Evolutionary conservation across 2,797 vertebrate genomes (phyloP).

Genomic region (Sylvilagus floridanus): DNA sequence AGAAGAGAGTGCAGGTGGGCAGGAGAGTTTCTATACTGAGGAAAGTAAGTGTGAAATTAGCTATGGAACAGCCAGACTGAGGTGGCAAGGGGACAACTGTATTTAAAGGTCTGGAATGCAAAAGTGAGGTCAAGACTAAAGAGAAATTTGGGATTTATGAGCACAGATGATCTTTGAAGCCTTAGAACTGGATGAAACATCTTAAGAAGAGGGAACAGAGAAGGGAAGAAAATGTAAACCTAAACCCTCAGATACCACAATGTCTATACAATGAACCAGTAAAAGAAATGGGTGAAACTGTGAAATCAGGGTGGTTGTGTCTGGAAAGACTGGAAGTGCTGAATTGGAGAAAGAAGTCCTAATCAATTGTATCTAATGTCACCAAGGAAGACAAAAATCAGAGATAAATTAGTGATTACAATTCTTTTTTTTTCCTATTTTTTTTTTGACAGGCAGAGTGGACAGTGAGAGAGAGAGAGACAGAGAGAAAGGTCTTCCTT

Average conservation of each 20-base stretch:
- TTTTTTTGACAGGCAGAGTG: too few species aligned
- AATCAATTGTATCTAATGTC: background rate
- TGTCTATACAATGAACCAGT: background rate
- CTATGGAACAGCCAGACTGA: background rate
- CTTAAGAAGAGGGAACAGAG: background rate
- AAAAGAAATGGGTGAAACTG: background rate
- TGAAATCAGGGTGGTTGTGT: background rate
- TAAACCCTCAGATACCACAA: background rate
- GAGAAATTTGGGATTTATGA: background rate
- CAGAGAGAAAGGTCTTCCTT: too few species aligned
- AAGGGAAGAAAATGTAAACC: background rate
- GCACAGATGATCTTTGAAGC: background rate
- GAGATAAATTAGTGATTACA: background rate
- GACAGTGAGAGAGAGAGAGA: too few species aligned
- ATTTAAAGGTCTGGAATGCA: conserved; percentile 7
- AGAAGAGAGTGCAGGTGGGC: background rate
- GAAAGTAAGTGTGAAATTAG: background rate
- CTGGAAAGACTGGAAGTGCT: background rate
- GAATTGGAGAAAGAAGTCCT: background rate
- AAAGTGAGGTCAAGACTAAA: background rate
- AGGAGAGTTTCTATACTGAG: background rate
- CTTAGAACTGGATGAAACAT: background rate
- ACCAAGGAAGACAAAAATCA: background rate
- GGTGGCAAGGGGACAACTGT: background rate
- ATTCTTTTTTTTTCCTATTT: background rate